Evolutionary conservation across 2,797 vertebrate genomes (phyloP).

Genomic region (Acridotheres tristis): DNA sequence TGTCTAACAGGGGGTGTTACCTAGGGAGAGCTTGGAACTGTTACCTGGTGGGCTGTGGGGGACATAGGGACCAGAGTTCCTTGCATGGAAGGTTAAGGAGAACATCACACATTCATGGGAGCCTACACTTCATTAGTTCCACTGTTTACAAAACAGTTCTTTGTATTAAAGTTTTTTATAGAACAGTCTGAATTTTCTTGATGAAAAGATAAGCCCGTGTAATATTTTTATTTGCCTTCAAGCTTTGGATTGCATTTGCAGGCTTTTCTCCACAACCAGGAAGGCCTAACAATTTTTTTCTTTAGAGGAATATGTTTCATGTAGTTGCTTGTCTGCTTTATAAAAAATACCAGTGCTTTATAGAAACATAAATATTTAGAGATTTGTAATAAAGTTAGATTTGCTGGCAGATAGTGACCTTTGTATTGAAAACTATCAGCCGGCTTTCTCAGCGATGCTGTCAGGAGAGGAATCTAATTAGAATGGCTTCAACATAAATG

Average conservation of each 20-base stretch:
- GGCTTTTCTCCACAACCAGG: neutral
- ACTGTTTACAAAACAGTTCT: conserved; percentile 19
- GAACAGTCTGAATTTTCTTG: neutral
- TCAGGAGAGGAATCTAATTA: neutral
- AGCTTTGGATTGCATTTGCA: neutral
- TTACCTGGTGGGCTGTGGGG: neutral
- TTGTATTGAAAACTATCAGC: neutral
- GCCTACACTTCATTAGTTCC: neutral
- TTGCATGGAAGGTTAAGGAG: neutral
- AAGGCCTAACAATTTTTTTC: neutral
- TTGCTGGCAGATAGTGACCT: neutral
- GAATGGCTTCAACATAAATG: neutral
- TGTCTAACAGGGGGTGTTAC: neutral
- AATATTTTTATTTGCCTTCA: conserved; percentile 19
- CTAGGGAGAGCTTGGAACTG: neutral
- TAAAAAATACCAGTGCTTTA: neutral
- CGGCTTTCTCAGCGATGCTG: neutral
- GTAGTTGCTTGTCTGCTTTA: neutral
- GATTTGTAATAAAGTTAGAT: neutral
- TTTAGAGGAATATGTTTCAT: neutral
- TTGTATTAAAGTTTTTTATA: neutral
- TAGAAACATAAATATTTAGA: conserved; percentile 17
- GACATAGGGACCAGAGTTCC: fast-evolving
- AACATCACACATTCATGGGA: neutral
- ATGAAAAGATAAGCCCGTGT: conserved; percentile 23